Base-by-base conservation (phyloP, 2,888 invertebrate genomes). In the Sepiola atlantica region DNA sequence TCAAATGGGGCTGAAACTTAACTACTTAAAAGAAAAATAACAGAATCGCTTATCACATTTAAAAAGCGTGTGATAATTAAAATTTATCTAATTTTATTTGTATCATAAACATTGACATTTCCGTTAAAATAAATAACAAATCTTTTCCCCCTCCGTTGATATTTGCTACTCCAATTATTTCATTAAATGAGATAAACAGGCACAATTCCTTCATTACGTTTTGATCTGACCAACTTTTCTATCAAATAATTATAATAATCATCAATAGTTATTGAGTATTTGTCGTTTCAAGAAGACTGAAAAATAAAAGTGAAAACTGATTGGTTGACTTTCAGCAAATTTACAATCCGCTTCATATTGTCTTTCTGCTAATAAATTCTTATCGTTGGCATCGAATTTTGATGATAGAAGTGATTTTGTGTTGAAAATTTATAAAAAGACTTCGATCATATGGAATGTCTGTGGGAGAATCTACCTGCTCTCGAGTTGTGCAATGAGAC, bases 401-500 rank as follows among this genome's bases (percentile, higher is more conserved):
- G 32, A n/a, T 77, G 77, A 77, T 77, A n/a, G 77, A n/a, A 77
- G 77, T 77, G n/a, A 77, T 77, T 77, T 32, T 32, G n/a, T 77
- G 77, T 77, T 77, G 77, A 77, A 77, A 77, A 77, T n/a, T 77
- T n/a, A 77, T 21, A 61, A 8, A 77, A 12, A 28, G n/a, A 77
- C n/a, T 77, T 28, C 28, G 24, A 28, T 21, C n/a, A 10, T 24
- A 77, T 77, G 77, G 77, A 77, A 77, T 77, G 77, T 77, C n/a
- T 77, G 77, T n/a, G 2, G 92, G 92, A 32, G 54, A 92, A 92
- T 92, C 24, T 28, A 92, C 24, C 92, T 54, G 45, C 21, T 54
- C 55, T 24, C 35, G 55, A 93, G 61, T 61, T 93, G 61, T 93
- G 61, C 93, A 93, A 93, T 93, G 6, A 61, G 32, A 77, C n/a